These are phyloP conservation scores for Echinops telfairi DNA, from an alignment of 2,113 vertebrate species.

Conservation along the genomic window DNA sequence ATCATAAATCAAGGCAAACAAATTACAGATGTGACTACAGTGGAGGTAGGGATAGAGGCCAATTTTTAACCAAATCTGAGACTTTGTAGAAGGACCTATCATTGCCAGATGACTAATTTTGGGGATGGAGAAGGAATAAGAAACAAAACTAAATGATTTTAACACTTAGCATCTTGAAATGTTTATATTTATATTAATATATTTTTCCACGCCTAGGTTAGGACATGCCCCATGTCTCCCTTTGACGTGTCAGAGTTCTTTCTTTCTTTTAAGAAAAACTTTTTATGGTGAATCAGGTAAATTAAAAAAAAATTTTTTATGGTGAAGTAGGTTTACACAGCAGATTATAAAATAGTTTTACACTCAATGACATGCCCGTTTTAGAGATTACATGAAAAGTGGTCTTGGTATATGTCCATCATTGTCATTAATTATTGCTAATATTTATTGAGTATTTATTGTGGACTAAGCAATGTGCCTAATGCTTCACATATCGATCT, in stretches of 20 bases:
- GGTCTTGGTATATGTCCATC: not conserved
- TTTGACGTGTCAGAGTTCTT: too few relatives aligned
- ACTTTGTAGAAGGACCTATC: slow-evolving; percentile 37
- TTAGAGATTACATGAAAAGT: not conserved
- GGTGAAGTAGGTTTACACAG: too few relatives aligned
- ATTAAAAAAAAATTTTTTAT: too few relatives aligned
- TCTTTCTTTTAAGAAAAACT: too few relatives aligned
- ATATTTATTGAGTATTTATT: not conserved
- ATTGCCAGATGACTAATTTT: slow-evolving; percentile 15
- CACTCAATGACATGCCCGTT: not conserved
- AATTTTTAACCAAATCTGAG: not conserved
- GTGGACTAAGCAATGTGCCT: not conserved
- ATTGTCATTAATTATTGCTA: not conserved
- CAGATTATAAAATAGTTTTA: too few relatives aligned
- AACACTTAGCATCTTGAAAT: not conserved
- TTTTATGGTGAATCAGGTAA: too few relatives aligned
- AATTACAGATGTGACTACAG: not conserved
- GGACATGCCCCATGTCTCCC: not conserved
- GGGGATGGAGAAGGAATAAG: slow-evolving; percentile 1
- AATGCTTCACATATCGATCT: not conserved
- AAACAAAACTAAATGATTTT: slow-evolving; percentile 13
- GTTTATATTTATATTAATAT: slow-evolving; percentile 18
- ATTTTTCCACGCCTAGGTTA: slow-evolving; percentile 25
- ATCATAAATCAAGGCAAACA: slow-evolving; percentile 44
- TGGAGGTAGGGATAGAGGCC: not conserved